Evolutionary conservation across 1,140 invertebrate species (phyloP).

Genomic region (Heliconius congener): DNA sequence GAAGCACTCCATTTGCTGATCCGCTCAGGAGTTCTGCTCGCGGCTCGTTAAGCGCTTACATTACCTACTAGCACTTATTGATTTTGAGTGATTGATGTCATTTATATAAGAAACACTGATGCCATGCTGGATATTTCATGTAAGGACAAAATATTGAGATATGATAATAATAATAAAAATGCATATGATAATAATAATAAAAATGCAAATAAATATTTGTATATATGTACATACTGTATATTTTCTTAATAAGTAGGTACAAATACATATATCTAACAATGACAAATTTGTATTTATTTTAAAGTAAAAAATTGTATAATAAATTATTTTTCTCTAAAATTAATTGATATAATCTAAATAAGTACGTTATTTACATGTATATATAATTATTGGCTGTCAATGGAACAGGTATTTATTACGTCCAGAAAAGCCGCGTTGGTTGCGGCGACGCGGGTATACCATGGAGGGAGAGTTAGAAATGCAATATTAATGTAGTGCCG

Average conservation of each 20-base stretch:
- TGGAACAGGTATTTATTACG: constrained; percentile 13
- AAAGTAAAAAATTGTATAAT: too few species aligned
- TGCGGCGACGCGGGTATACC: constrained; percentile 20
- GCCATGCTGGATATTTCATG: background rate
- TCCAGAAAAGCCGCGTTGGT: constrained; percentile 19
- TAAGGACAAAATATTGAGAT: background rate
- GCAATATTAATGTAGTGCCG: constrained; percentile 78
- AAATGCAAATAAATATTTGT: background rate
- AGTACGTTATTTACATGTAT: background rate
- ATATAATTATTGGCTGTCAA: background rate
- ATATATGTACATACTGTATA: background rate
- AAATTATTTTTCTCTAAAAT: too few species aligned
- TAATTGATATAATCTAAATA: background rate
- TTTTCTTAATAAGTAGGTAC: background rate
- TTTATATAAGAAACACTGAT: constrained; percentile 49
- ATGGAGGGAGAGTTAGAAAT: constrained; percentile 65
- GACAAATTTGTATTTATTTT: too few species aligned
- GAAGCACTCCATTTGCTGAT: constrained; percentile 80
- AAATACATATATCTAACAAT: background rate
- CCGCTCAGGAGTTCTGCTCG: constrained; percentile 76
- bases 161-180: background rate
- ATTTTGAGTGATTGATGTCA: constrained; percentile 68
- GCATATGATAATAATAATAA: background rate
- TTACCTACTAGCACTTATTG: constrained; percentile 79
- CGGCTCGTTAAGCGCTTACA: constrained; percentile 80